These are phyloP conservation scores for Petrocephalus microphthalmus DNA, from an alignment of 2,113 vertebrate species.

Conservation along the genomic window DNA sequence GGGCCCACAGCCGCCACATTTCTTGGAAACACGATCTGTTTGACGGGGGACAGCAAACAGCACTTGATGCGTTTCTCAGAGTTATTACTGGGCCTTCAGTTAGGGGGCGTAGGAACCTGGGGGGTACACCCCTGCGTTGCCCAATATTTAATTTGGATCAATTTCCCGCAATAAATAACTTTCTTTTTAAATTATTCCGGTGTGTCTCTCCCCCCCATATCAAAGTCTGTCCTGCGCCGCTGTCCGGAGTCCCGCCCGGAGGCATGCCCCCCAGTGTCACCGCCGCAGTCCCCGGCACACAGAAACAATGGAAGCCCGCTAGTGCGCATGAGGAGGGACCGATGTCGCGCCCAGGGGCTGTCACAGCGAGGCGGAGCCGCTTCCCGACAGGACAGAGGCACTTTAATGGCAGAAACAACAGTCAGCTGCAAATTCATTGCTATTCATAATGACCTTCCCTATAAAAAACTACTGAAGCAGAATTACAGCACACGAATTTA, in stretches of 20 bases:
- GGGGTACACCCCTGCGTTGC: neutral
- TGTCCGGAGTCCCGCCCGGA: neutral
- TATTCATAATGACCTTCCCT: neutral
- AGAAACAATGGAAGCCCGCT: neutral
- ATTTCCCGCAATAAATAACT: neutral
- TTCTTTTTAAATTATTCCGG: neutral
- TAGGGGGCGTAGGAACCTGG: neutral
- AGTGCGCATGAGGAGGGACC: conserved; percentile 1
- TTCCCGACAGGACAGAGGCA: neutral
- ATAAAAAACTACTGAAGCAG: neutral
- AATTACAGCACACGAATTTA: neutral
- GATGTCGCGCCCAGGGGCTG: conserved; percentile 16
- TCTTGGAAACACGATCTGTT: neutral
- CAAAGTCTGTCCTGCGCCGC: neutral
- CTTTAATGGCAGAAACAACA: neutral
- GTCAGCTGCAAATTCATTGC: neutral
- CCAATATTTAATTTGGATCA: neutral
- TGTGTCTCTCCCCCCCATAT: neutral
- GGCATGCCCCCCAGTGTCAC: neutral
- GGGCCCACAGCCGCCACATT: neutral
- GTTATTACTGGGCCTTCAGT: neutral
- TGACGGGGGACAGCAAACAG: neutral
- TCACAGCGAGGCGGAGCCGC: conserved; percentile 16
- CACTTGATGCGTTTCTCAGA: neutral
- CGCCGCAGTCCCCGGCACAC: neutral